Percentiles rank a stretch among this genome's conserved stretches.
Conservation (phyloP, 2,113 vertebrate genomes). For the Cyanoramphus novaezelandiae region DNA sequence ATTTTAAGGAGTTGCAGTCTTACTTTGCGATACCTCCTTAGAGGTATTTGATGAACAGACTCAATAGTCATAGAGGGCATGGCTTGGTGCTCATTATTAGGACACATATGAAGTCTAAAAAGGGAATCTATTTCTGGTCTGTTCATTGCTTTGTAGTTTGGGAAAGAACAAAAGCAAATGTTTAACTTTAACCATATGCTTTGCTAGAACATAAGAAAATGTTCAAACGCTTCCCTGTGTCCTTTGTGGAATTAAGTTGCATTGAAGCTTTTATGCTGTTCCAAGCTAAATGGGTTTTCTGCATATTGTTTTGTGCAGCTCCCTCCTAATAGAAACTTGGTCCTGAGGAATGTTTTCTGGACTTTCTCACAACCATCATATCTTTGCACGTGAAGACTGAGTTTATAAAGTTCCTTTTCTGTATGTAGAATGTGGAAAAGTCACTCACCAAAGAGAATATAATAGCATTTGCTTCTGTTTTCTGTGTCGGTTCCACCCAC, state of each 20-base stretch:
- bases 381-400: background rate
- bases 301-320: background rate
- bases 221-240: background rate
- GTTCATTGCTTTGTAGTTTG: background rate
- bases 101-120: background rate
- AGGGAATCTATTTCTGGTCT: background rate
- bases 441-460: background rate
- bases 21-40: background rate
- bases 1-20: background rate
- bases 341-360: background rate
- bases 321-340: background rate
- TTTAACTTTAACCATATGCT: constrained; percentile 25
- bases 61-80: background rate
- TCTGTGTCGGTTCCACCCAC: background rate
- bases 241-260: background rate
- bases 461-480: background rate
- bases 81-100: background rate
- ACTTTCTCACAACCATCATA: background rate
- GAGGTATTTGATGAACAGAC: background rate
- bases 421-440: background rate
- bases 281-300: background rate
- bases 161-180: background rate
- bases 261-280: background rate
- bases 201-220: background rate
- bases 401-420: background rate